These are phyloP conservation scores for Drosophila kohkoa DNA, from an alignment of 1,140 invertebrate species.

Conservation along the genomic window DNA sequence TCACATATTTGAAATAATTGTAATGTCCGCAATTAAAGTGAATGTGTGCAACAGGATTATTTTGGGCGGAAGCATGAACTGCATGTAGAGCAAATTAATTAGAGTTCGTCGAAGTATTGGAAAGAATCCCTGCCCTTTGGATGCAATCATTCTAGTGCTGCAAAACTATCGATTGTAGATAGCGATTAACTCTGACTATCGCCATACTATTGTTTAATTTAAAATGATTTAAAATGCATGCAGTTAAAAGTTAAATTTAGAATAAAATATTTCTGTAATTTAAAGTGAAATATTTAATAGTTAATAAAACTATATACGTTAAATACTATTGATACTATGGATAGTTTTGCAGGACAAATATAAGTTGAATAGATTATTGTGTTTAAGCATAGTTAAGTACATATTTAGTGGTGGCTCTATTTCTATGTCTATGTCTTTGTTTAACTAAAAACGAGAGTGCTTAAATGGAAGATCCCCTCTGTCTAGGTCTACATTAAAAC, in stretches of 20 bases:
- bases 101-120: conserved; percentile 1
- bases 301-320: not conserved
- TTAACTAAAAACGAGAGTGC: conserved; percentile 1
- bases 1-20: conserved; percentile 42
- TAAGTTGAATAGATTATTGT: not conserved
- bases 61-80: conserved; percentile 9
- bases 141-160: not conserved
- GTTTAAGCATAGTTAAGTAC: conserved; percentile 13
- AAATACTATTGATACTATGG: not conserved
- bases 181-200: not conserved
- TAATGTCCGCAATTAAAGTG: conserved; percentile 9
- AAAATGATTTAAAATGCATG: conserved; percentile 2
- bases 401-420: not conserved
- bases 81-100: conserved; percentile 6
- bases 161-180: not conserved
- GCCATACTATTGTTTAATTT: not conserved
- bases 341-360: conserved; percentile 3
- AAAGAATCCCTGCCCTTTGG: not conserved
- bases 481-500: conserved; percentile 10
- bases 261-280: not conserved
- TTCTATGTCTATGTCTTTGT: not conserved
- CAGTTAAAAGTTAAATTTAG: not conserved
- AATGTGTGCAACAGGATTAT: conserved; percentile 1
- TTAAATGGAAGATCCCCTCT: conserved; percentile 7
- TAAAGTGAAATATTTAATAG: not conserved